phyloP scores from a whole-genome alignment of 2,888 invertebrate species.

The Loripinus fragilis region DNA sequence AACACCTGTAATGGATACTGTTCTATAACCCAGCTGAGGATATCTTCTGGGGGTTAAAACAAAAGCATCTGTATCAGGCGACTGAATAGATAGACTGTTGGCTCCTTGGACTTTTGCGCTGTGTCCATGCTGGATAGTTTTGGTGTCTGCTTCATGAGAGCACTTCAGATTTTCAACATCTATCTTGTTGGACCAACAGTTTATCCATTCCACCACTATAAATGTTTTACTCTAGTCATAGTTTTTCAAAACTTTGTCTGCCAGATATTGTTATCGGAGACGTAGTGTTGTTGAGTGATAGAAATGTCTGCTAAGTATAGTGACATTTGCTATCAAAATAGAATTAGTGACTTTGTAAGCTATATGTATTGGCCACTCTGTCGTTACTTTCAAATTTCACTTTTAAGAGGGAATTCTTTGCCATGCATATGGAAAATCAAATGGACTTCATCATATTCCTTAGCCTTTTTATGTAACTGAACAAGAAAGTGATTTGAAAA shows the following conservation, averaged over 20 bases:
- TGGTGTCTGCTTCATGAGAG: slow-evolving; percentile 1
- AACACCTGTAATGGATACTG: neutral
- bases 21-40: neutral
- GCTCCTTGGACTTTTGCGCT: neutral
- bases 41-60: neutral
- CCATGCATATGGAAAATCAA: slow-evolving; percentile 30
- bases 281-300: slow-evolving; percentile 27
- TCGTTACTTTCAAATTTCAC: neutral
- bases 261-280: slow-evolving; percentile 21
- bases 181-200: no score
- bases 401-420: slow-evolving; percentile 20
- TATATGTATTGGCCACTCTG: neutral
- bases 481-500: slow-evolving; percentile 15
- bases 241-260: no score
- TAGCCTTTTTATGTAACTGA: neutral
- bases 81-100: neutral
- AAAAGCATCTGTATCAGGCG: neutral
- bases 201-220: no score
- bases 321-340: slow-evolving; percentile 17
- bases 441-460: slow-evolving; percentile 22
- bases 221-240: no score
- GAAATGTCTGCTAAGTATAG: slow-evolving; percentile 10
- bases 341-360: slow-evolving; percentile 23
- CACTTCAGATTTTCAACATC: neutral
- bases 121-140: neutral